Percentiles rank a stretch among this genome's conserved stretches.
phyloP scores from a whole-genome alignment of 2,797 vertebrate genomes.

The Pempheris klunzingeri region DNA sequence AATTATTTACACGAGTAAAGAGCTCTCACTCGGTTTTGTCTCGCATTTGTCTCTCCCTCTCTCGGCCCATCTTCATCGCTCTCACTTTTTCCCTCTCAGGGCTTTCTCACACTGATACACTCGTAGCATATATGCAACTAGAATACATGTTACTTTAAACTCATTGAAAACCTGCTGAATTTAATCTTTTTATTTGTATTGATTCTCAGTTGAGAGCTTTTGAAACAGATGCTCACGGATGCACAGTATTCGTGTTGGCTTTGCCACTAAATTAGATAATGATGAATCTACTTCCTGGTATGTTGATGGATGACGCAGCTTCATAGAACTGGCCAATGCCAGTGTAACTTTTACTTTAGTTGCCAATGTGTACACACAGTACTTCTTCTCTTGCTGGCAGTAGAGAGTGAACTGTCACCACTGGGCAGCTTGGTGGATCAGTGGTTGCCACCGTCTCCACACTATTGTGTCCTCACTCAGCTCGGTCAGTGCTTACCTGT shows the following conservation, averaged over 20 bases:
- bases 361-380: slow-evolving; percentile 5
- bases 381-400: background rate
- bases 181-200: background rate
- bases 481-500: background rate
- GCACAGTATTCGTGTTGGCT: background rate
- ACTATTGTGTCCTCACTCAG: background rate
- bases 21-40: slow-evolving; percentile 53
- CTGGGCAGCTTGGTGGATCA: background rate
- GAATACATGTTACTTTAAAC: no score
- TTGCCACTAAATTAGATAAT: background rate
- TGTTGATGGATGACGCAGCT: background rate
- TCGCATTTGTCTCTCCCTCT: slow-evolving; percentile 17
- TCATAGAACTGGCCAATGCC: background rate
- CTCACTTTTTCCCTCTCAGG: slow-evolving; percentile 17
- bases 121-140: background rate
- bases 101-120: slow-evolving; percentile 6
- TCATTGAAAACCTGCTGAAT: background rate
- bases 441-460: background rate
- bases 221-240: background rate
- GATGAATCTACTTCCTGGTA: slow-evolving; percentile 37
- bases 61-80: slow-evolving; percentile 16
- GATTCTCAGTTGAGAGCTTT: background rate
- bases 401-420: background rate
- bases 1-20: slow-evolving; percentile 70
- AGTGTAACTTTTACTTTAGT: background rate